Base-by-base conservation (phyloP, 2,113 vertebrate species). In the Platysternon megacephalum region DNA sequence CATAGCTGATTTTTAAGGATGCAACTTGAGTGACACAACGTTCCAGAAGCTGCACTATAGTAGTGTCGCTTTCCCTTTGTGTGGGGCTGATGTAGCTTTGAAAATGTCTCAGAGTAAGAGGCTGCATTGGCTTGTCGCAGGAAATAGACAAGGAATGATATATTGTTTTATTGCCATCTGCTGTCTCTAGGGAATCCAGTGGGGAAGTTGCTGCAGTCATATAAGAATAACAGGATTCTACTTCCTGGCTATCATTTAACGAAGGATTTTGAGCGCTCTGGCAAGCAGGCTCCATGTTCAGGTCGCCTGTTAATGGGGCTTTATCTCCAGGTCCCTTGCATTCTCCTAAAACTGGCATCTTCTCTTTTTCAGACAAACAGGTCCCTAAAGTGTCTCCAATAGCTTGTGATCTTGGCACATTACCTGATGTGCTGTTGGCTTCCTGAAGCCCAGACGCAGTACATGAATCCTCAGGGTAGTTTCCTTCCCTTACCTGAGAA, bases 191-290 rank as follows among this genome's bases (percentile, higher is more conserved):
- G 10, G 95, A 95, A 87, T 97, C 97, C 61, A 78, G 80, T n/a
- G 96, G 97, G 4, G 97, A 97, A 74, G 98, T 98, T 0, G 72
- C 97, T 78, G 97, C 97, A 35, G 98, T 98, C 90, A 97, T 96
- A 89, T 98, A 98, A 74, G 97, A 98, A 90, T 96, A 97, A 97
- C 98, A 98, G 24, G 98, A 97, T 86, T 98, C 97, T 79, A 98
- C 87, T 56, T 98, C 97, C 0, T 98, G 93, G 81, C 94, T 97
- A 83, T 98, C 97, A 91, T 98, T 97, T 87, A 93, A 87, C 5
- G 3, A 95, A 87, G 90, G 76, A 35, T 84, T 96, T 81, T 95
- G 95, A 81, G 82, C 85, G 68, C 80, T 93, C 83, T 95, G 96
- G 46, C 52, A 90, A 61, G 13, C 32, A 61, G 53, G 79, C 10